Evolutionary conservation across 2,888 invertebrate species (phyloP).

Genomic region (Seira sanloemensis): DNA sequence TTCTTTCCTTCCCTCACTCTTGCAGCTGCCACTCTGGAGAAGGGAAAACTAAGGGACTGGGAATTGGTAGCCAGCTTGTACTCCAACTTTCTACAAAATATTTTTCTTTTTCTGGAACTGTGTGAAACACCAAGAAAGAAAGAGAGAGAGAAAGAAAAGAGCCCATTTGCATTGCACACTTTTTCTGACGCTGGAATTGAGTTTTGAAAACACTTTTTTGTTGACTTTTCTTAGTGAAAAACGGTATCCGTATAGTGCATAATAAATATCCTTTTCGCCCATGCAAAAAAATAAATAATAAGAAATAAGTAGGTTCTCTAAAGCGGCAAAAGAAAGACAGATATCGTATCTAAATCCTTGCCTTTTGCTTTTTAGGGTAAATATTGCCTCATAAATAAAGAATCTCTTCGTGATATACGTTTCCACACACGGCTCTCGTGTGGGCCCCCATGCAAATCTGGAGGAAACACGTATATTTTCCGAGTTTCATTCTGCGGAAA

Average conservation of each 20-base stretch:
- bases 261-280: too few species aligned
- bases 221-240: background rate
- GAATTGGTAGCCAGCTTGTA: background rate
- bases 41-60: background rate
- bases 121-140: too few species aligned
- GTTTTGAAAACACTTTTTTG: slow-evolving; percentile 17
- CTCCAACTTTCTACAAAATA: background rate
- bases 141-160: background rate
- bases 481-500: background rate
- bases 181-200: slow-evolving; percentile 40
- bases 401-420: background rate
- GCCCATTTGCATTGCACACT: background rate
- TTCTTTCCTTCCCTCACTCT: background rate
- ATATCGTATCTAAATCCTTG: too few species aligned
- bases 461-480: background rate
- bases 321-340: slow-evolving; percentile 25
- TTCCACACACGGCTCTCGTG: background rate
- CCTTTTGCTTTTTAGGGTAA: slow-evolving; percentile 51
- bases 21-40: background rate
- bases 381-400: slow-evolving; percentile 56
- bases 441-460: background rate
- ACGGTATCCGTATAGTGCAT: too few species aligned
- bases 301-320: background rate
- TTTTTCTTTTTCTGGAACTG: too few species aligned
- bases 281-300: too few species aligned